Conservation (phyloP, 2,888 invertebrate species). For the Rhingia rostrata region DNA sequence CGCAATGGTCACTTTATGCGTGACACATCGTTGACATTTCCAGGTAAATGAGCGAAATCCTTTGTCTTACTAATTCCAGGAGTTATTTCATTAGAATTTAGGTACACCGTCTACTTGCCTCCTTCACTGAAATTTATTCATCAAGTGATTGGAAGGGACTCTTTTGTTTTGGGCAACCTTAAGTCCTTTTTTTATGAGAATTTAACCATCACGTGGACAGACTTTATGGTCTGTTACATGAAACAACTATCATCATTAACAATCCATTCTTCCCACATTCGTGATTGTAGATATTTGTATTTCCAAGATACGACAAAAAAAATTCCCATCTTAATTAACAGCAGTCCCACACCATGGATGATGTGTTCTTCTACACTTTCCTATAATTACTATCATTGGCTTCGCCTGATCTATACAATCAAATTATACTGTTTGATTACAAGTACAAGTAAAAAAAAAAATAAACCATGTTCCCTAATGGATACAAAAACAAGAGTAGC, state of each 20-base stretch:
- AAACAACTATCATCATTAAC: no score
- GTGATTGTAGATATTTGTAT: constrained; percentile 25
- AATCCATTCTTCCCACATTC: not conserved
- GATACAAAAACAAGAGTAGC: not conserved
- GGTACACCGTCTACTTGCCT: not conserved
- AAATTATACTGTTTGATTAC: constrained; percentile 57
- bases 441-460: constrained; percentile 17
- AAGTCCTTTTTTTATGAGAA: no score
- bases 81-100: not conserved
- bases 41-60: not conserved
- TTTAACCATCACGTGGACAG: no score
- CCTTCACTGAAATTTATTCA: no score
- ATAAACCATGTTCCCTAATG: constrained; percentile 22
- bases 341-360: not conserved
- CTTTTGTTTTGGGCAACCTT: no score
- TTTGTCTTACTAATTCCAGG: not conserved
- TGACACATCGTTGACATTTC: not conserved
- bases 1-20: not conserved
- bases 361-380: constrained; percentile 13
- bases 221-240: no score
- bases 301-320: not conserved
- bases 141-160: no score
- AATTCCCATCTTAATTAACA: constrained; percentile 45
- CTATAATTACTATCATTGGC: constrained; percentile 34
- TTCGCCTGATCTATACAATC: constrained; percentile 43